Evolutionary conservation across 2,888 invertebrate genomes (phyloP), one percentile per base, ranked within the genome.

Genomic region (Drosophila multiciliata): DNA sequence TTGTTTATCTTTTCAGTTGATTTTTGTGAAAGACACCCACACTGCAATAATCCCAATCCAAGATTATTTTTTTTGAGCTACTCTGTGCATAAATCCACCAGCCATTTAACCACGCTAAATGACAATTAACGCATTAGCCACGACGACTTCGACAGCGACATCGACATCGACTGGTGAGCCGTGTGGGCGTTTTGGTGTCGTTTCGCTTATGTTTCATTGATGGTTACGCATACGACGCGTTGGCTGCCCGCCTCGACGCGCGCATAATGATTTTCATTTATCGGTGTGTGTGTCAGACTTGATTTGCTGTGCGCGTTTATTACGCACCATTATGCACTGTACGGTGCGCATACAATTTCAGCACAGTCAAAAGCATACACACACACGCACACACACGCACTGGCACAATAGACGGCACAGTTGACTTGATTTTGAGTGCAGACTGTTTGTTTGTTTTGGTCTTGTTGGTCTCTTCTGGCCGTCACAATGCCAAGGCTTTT

Each of bases 111-210:
- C 78, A 82, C 78, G 67, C 74, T 65, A 80, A 82, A 80, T 68
- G 85, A 87, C 88, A 87, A 87, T 86, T 86, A 86, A 78, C 87
- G 85, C 88, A 89, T 86, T 86, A 82, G 74, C 85, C 4, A 50
- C 66, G 61, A 63, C 66, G 61, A 63, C 49, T 35, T 35, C 35
- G 61, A 57, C 49, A 42, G n/a, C 35, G 29, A 66, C 49, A 38
- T 40, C 33, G 61, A 55, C 49, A 42, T 26, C 35, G 29, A 54
- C 32, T 26, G 33, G 32, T 23, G 58, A 38, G 59, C 61, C 63
- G 52, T 75, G 84, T 85, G 67, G 84, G 84, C 84, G 84, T 86
- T 53, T 36, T 23, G 23, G 7, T 38, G n/a, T 45, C 45, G 8
- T 15, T 45, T 45, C 23, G 23, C 40, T 40, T 32, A 0, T 9